These are phyloP conservation scores for Papilio polyxenes DNA, from an alignment of 1,140 invertebrate species.

Conservation along the genomic window DNA sequence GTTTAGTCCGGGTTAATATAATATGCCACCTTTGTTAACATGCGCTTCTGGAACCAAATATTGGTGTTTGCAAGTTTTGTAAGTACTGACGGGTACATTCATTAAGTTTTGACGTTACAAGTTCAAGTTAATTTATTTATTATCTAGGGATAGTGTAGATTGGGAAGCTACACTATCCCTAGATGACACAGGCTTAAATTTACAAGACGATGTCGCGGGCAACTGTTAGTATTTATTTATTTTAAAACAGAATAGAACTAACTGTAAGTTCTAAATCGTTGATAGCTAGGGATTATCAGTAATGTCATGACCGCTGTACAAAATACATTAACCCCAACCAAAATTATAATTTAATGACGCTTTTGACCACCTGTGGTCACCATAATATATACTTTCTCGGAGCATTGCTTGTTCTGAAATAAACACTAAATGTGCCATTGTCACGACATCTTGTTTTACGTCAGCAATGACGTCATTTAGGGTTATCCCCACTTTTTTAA, in stretches of 20 bases:
- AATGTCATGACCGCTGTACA: background rate
- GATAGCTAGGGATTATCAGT: background rate
- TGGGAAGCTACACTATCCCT: too few relatives aligned
- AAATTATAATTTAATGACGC: background rate
- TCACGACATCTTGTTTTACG: background rate
- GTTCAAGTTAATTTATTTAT: conserved; percentile 1
- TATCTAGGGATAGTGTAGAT: too few relatives aligned
- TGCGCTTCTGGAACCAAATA: conserved; percentile 48
- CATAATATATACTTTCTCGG: background rate
- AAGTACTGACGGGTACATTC: conserved; percentile 40
- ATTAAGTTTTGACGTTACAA: conserved; percentile 42
- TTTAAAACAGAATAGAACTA: too few relatives aligned
- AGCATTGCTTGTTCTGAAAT: background rate
- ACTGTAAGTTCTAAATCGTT: too few relatives aligned
- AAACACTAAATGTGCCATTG: background rate
- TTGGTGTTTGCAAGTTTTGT: conserved; percentile 40
- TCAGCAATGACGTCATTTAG: background rate
- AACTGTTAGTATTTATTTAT: too few relatives aligned
- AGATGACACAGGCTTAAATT: too few relatives aligned
- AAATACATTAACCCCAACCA: background rate
- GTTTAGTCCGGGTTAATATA: conserved; percentile 64
- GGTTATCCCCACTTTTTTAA: background rate
- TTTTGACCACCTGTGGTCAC: conserved; percentile 6
- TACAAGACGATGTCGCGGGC: too few relatives aligned
- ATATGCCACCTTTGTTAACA: conserved; percentile 66